These are phyloP conservation scores for Itoplectis maculator DNA, from an alignment of 2,888 invertebrate species.

Conservation along the genomic window DNA sequence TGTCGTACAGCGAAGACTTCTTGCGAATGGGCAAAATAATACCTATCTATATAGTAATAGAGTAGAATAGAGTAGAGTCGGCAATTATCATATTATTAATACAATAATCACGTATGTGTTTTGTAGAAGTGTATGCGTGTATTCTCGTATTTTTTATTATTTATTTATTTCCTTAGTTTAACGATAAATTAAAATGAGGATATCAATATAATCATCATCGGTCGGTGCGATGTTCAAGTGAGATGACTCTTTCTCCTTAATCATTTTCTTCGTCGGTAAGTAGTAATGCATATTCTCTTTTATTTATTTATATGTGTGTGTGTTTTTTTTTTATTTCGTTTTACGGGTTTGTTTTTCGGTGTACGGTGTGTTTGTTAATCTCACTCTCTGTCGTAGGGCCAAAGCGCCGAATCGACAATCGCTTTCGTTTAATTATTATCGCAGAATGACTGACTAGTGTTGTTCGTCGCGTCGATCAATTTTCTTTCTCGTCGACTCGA, in stretches of 20 bases:
- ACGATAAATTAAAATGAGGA: slow-evolving; percentile 68
- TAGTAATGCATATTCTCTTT: slow-evolving; percentile 61
- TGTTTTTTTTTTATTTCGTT: slow-evolving; percentile 14
- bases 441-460: slow-evolving; percentile 46
- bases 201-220: slow-evolving; percentile 62
- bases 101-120: slow-evolving; percentile 78
- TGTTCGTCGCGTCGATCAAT: slow-evolving; percentile 2
- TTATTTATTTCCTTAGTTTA: slow-evolving; percentile 60
- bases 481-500: slow-evolving; percentile 11
- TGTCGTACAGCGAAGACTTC: slow-evolving; percentile 82
- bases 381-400: slow-evolving; percentile 45
- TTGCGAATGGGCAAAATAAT: slow-evolving; percentile 81
- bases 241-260: slow-evolving; percentile 17
- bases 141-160: slow-evolving; percentile 64
- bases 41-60: slow-evolving; percentile 82
- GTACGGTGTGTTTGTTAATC: slow-evolving; percentile 1
- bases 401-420: slow-evolving; percentile 25
- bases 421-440: slow-evolving; percentile 45
- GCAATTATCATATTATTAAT: slow-evolving; percentile 80
- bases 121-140: slow-evolving; percentile 76
- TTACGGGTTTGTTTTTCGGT: slow-evolving; percentile 17
- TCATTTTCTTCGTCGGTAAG: slow-evolving; percentile 47
- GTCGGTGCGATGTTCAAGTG: slow-evolving; percentile 53
- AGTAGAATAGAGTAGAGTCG: slow-evolving; percentile 80
- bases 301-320: slow-evolving; percentile 14